Evolutionary conservation across 2,113 vertebrate species (phyloP), one percentile per base, ranked within the genome.

Genomic region (Alaudala cheleensis): DNA sequence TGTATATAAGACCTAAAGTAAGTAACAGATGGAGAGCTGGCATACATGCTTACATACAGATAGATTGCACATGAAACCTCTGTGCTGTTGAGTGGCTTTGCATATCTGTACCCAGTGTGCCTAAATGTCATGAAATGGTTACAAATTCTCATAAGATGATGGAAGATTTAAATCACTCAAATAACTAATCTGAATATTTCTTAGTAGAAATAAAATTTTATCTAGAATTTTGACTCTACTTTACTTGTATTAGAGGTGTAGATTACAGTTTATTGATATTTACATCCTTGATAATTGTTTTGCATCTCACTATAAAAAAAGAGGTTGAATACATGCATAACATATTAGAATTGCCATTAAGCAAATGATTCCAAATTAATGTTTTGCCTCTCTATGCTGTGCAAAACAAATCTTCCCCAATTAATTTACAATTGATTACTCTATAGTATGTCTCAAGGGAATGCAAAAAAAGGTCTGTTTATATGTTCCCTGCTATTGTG

Each of bases 371-470:
- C 96, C 51, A 50, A 97, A 97, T 97, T 90, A 96, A 96, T 96
- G 92, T 97, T 97, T 97, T 97, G 45, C 90, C 88, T 95, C 86
- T 92, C 58, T 94, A 65, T 97, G 88, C 69, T 94, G 74, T 96
- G 86, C 81, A 90, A 97, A 97, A 97, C 90, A 92, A 96, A 50
- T 97, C 97, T 97, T 86, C 91, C 57, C 60, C 97, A 98, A 97
- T 98, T 98, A 98, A 97, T 98, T 96, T 97, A 90, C 95, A 98
- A 97, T 97, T 97, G 97, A 98, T 98, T 97, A 81, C 86, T 96
- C 84, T 96, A 54, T 95, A 85, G 86, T 95, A 61, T 95, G 92
- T 93, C 97, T 64, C 61, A 95, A 96, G 94, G 96, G 97, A 97
- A 92, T 88, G 67, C 77, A 80, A 67, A 69, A 69, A 64, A 49